A percentile compares a stretch with the other conserved stretches of the same genome.
Evolutionary conservation across 1,140 invertebrate species (phyloP).

Genomic region (Zaprionus lachaisei): DNA sequence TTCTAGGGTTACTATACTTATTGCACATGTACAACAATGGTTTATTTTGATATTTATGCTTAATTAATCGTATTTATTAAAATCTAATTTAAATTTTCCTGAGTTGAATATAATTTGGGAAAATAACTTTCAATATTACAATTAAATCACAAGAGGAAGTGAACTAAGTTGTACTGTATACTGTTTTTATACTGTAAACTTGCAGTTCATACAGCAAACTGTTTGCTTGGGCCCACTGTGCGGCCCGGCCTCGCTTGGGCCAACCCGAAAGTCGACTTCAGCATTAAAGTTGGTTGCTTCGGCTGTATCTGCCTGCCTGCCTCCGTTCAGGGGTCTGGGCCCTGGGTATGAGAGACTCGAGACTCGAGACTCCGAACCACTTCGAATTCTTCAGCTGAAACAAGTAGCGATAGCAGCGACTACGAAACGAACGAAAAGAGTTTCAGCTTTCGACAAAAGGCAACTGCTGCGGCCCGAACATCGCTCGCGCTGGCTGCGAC

Average conservation of each 20-base stretch:
- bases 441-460: slow-evolving; percentile 72
- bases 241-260: slow-evolving; percentile 42
- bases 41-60: no score
- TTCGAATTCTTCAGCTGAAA: slow-evolving; percentile 76
- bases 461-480: slow-evolving; percentile 38
- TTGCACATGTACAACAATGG: no score
- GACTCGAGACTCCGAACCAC: slow-evolving; percentile 41
- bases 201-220: not conserved
- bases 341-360: slow-evolving; percentile 36
- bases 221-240: slow-evolving; percentile 48
- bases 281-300: slow-evolving; percentile 76
- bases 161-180: not conserved
- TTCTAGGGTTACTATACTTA: no score
- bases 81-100: no score
- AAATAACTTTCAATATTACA: not conserved
- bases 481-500: slow-evolving; percentile 15
- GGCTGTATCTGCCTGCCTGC: slow-evolving; percentile 43
- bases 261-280: slow-evolving; percentile 66
- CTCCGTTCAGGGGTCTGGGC: slow-evolving; percentile 51
- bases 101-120: no score
- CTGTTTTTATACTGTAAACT: no score
- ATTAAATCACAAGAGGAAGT: not conserved
- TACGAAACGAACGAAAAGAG: slow-evolving; percentile 38
- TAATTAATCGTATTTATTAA: no score
- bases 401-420: slow-evolving; percentile 59